phyloP scores from a whole-genome alignment of 2,797 vertebrate genomes.

The Myripristis jacobus region DNA sequence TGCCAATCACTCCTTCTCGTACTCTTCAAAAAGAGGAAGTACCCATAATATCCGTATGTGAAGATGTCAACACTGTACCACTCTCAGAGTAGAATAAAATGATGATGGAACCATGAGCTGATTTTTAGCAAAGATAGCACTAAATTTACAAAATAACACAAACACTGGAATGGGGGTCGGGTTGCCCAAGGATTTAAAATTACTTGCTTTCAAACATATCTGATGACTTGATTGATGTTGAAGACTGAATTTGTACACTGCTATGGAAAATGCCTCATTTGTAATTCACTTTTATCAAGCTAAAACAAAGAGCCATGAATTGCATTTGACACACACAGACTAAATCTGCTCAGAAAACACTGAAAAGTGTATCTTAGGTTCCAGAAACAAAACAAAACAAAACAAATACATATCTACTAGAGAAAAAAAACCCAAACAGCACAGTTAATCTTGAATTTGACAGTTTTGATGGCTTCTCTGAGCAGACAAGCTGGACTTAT shows the following conservation, averaged over 20 bases:
- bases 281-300: constrained; percentile 24
- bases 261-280: constrained; percentile 17
- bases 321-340: constrained; percentile 9
- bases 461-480: too few relatives aligned
- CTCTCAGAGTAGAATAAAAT: constrained; percentile 3
- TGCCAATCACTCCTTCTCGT: too few relatives aligned
- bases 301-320: constrained; percentile 13
- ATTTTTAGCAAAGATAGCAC: constrained; percentile 2
- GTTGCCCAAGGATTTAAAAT: background rate
- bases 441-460: too few relatives aligned
- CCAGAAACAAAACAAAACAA: background rate
- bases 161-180: background rate
- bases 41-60: too few relatives aligned
- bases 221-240: constrained; percentile 12
- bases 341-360: background rate
- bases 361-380: background rate
- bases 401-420: background rate
- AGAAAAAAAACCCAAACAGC: background rate
- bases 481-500: background rate
- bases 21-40: too few relatives aligned
- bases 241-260: background rate
- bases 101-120: background rate
- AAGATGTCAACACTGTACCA: constrained; percentile 5
- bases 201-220: constrained; percentile 1
- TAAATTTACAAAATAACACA: background rate